Base-by-base conservation (phyloP, 2,797 vertebrate species). In the Chloroceryle inda region DNA sequence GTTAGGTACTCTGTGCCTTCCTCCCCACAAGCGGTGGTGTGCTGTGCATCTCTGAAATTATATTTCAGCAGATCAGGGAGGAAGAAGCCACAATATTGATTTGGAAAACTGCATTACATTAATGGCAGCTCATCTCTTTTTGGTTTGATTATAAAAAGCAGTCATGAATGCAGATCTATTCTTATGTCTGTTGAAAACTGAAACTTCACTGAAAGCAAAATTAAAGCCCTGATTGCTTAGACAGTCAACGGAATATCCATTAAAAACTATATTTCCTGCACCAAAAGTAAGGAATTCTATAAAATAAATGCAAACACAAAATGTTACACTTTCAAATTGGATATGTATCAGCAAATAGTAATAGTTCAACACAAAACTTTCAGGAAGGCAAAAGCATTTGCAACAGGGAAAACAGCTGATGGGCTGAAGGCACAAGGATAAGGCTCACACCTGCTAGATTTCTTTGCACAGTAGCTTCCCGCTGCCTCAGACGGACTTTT, bases 31-130 rank as follows among this genome's bases (percentile, higher is more conserved):
- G 37, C 5, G 3, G 44, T 4, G 1, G 35, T 75, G 73, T 45
- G 42, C 47, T 86, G 87, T 88, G 85, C 1, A 1, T 66, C 80
- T 86, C 85, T 96, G 91, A 96, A 95, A 94, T 81, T 33, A 14
- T 91, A 53, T 94, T 93, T 95, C 91, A 91, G 71, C 59, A 45
- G 74, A 76, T 76, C 59, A 63, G 85, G 61, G 87, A 87, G 69
- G 88, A 96, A 90, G 84, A 97, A 81, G 85, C 53, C 90, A 62
- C 76, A 42, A 58, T 91, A 96, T 86, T 95, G 94, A 96, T 94
- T 85, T 88, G 74, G 92, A 88, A 96, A 94, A 96, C 88, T 88
- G 79, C 85, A 87, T 96, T 96, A 94, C 78, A 87, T 87, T 92
- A 87, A 90, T 89, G 81, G 69, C 84, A 90, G 64, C 49, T 93